A percentile compares a stretch with the other conserved stretches of the same genome.
These are phyloP conservation scores for Urocyon cinereoargenteus DNA, from an alignment of 2,797 vertebrate species.

Conservation along the genomic window DNA sequence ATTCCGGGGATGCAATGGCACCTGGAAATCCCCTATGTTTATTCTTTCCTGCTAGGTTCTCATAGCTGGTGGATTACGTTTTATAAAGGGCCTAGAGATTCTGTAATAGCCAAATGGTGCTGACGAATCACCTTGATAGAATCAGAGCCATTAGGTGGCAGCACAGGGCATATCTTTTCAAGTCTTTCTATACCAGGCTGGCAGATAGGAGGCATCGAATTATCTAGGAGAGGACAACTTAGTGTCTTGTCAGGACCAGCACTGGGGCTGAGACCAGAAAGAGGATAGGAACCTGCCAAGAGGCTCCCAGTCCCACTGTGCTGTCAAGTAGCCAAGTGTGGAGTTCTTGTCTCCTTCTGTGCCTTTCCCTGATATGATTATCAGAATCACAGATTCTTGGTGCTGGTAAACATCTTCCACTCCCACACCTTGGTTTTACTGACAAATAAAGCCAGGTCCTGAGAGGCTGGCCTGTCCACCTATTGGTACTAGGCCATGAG, in stretches of 20 bases:
- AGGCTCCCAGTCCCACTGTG: neutral
- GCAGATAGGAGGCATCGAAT: neutral
- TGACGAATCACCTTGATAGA: neutral
- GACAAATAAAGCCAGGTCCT: neutral
- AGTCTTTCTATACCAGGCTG: neutral
- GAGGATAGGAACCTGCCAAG: neutral
- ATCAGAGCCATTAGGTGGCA: constrained; percentile 78
- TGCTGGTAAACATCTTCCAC: neutral
- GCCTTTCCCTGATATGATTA: neutral
- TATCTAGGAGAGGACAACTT: constrained; percentile 28
- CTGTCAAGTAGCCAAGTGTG: neutral
- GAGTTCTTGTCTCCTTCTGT: neutral
- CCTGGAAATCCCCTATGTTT: neutral
- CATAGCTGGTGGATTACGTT: neutral
- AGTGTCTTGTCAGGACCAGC: neutral
- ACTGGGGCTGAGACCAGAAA: neutral
- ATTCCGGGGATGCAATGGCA: neutral
- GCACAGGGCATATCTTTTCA: constrained; percentile 71
- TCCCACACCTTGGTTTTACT: neutral
- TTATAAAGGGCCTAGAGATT: neutral
- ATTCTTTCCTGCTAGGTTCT: neutral
- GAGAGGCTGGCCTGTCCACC: neutral
- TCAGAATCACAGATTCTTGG: neutral
- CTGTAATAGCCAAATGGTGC: neutral
- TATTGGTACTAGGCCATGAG: neutral